phyloP scores from a whole-genome alignment of 2,797 vertebrate species.

The Eulemur coronatus region DNA sequence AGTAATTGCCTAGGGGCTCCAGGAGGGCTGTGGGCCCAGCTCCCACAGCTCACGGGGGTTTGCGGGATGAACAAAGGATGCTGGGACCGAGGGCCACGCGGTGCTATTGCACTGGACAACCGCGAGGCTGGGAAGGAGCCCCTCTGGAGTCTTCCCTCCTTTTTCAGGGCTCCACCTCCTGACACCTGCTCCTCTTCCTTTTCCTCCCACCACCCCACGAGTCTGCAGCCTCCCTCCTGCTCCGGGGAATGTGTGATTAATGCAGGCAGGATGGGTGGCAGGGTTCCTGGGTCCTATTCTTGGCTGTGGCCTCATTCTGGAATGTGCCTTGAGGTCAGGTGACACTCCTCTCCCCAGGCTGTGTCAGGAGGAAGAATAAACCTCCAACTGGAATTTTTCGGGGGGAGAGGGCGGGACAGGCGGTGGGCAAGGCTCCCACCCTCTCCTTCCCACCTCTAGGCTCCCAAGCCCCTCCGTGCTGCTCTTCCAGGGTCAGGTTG shows the following conservation, averaged over 20 bases:
- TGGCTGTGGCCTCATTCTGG: constrained; percentile 73
- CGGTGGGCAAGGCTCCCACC: neutral
- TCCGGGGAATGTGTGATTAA: constrained; percentile 62
- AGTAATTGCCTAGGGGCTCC: neutral
- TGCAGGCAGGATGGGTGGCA: constrained; percentile 10
- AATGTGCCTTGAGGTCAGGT: constrained; percentile 69
- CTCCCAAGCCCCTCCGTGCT: neutral
- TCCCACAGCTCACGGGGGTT: neutral
- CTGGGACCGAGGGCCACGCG: neutral
- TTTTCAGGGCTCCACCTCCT: neutral
- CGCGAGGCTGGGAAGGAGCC: rapidly evolving
- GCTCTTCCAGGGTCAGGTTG: neutral
- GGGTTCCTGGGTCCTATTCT: constrained; percentile 72
- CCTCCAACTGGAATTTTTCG: neutral
- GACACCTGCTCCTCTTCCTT: neutral
- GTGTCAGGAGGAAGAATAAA: constrained; percentile 30
- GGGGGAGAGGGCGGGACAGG: neutral
- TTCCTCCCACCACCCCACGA: neutral
- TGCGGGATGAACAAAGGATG: neutral
- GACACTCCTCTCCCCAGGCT: constrained; percentile 19
- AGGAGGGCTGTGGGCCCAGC: neutral
- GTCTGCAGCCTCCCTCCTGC: neutral
- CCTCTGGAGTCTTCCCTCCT: neutral
- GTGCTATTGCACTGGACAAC: rapidly evolving
- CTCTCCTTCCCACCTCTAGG: neutral